phyloP scores from a whole-genome alignment of 1,140 invertebrate genomes.

The Antheraea pernyi region DNA sequence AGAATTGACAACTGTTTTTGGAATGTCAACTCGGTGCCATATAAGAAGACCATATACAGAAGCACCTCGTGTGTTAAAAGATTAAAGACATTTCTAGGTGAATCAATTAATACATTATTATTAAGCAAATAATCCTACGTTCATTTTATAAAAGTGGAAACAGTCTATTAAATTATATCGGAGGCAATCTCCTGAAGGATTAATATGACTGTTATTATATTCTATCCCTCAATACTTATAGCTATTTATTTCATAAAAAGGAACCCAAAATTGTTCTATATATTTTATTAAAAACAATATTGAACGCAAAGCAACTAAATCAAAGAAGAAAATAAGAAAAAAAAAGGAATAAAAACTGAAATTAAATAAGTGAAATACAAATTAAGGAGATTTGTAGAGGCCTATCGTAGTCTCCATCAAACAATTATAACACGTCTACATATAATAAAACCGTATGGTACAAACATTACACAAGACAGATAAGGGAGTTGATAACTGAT shows the following conservation, averaged over 20 bases:
- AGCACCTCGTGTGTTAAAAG: not conserved
- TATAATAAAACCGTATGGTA: conserved; percentile 11
- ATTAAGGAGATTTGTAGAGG: not conserved
- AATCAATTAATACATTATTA: not conserved
- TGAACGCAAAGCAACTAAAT: too few relatives aligned
- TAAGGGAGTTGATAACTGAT: conserved; percentile 7
- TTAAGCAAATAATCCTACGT: not conserved
- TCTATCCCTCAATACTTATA: too few relatives aligned
- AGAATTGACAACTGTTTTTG: conserved; percentile 2
- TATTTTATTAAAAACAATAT: too few relatives aligned
- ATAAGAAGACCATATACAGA: not conserved
- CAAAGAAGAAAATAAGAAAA: too few relatives aligned
- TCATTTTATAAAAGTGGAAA: too few relatives aligned
- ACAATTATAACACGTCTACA: conserved; percentile 5
- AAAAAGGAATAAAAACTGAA: too few relatives aligned
- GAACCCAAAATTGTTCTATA: too few relatives aligned
- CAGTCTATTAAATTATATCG: too few relatives aligned
- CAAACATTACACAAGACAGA: conserved; percentile 4
- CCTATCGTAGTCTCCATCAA: not conserved
- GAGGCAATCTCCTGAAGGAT: too few relatives aligned
- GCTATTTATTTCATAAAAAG: too few relatives aligned
- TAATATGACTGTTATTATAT: too few relatives aligned
- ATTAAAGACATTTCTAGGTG: not conserved
- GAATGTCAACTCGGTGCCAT: not conserved
- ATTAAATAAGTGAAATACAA: not conserved